Conservation (phyloP, 2,888 invertebrate species). For the Alviniconcha strummeri region DNA sequence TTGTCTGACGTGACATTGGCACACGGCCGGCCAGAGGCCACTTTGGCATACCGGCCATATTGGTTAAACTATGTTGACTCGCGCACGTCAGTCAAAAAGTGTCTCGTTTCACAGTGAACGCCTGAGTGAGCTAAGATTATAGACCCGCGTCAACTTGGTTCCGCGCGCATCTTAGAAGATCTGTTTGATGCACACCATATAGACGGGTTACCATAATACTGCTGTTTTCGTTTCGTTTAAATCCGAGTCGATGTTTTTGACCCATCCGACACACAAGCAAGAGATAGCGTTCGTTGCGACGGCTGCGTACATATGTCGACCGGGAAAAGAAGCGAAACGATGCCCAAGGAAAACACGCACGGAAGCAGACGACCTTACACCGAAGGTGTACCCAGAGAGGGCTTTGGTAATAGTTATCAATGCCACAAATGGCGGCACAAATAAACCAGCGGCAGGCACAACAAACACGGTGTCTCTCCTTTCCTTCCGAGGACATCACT, state of each 20-base stretch:
- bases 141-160: background rate
- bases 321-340: constrained; percentile 12
- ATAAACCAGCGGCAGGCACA: background rate
- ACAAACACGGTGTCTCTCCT: constrained; percentile 14
- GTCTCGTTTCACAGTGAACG: background rate
- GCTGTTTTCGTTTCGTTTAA: constrained; percentile 31
- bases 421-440: constrained; percentile 17
- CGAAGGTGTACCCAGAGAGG: background rate
- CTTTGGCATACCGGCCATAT: too few species aligned
- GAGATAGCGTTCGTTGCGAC: constrained; percentile 20
- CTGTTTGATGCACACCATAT: constrained; percentile 18
- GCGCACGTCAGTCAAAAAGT: background rate
- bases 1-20: too few species aligned
- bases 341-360: constrained; percentile 11
- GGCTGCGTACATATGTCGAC: constrained; percentile 32
- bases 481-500: background rate
- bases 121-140: constrained; percentile 24
- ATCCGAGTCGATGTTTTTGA: constrained; percentile 34
- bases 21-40: too few species aligned
- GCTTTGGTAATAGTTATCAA: constrained; percentile 18
- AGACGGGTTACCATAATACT: constrained; percentile 31
- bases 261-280: constrained; percentile 29
- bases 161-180: background rate
- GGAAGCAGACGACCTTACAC: background rate
- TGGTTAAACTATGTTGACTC: too few species aligned